Conservation (phyloP, 2,113 vertebrate genomes). For the Prunella himalayana region DNA sequence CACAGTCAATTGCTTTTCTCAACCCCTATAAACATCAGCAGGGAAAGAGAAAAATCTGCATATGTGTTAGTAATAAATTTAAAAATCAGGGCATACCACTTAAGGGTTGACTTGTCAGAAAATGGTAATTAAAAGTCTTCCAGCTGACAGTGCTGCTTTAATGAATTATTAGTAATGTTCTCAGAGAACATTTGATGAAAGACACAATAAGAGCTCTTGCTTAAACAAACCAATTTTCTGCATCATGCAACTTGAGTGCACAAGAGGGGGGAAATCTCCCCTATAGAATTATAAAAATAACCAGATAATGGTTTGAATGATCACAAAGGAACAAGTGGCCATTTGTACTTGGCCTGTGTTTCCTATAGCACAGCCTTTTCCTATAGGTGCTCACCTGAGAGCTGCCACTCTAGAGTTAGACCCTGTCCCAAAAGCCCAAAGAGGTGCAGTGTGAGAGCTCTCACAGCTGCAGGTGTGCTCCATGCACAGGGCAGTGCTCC, state of each 20-base stretch:
- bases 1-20: neutral
- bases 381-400: neutral
- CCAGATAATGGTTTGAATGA: neutral
- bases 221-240: constrained; percentile 51
- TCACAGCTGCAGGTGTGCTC: neutral
- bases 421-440: neutral
- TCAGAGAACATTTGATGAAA: neutral
- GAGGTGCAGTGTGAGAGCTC: neutral
- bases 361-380: neutral
- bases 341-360: neutral
- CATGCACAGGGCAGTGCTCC: neutral
- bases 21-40: neutral
- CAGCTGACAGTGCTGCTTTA: constrained; percentile 39
- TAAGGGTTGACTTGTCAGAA: constrained; percentile 44
- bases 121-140: constrained; percentile 48
- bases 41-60: neutral
- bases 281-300: neutral
- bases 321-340: neutral
- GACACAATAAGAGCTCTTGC: neutral
- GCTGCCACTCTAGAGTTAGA: neutral
- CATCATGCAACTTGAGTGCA: neutral
- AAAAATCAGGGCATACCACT: constrained; percentile 36
- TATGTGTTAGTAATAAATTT: neutral
- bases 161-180: constrained; percentile 56
- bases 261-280: neutral